Evolutionary conservation across 2,797 vertebrate genomes (phyloP).

Genomic region (Aratinga solstitialis): DNA sequence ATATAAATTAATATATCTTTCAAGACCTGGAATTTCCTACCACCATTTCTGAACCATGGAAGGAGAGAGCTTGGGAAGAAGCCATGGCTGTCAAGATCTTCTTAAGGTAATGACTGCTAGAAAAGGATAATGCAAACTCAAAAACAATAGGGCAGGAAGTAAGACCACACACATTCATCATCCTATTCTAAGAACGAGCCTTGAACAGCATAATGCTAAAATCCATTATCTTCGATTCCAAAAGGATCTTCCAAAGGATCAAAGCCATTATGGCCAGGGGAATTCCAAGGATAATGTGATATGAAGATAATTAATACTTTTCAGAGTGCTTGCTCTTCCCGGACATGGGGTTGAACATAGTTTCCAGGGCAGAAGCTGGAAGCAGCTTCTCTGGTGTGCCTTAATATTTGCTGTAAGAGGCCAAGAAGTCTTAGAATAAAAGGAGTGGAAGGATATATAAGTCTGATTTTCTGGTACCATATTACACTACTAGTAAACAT

Average conservation of each 20-base stretch:
- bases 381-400: background rate
- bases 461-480: background rate
- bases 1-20: background rate
- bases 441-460: background rate
- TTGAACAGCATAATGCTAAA: background rate
- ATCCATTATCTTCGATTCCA: background rate
- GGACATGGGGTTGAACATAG: background rate
- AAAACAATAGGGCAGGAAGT: background rate
- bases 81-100: background rate
- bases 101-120: background rate
- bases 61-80: background rate
- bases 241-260: background rate
- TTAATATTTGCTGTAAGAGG: background rate
- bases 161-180: background rate
- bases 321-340: background rate
- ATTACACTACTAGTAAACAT: background rate
- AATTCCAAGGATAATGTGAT: background rate
- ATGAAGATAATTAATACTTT: background rate
- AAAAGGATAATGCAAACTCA: background rate
- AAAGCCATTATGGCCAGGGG: background rate
- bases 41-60: background rate
- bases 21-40: background rate
- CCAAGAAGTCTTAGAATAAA: background rate
- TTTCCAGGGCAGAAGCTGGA: background rate
- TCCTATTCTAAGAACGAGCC: background rate